Evolutionary conservation across 1,140 invertebrate species (phyloP), one percentile per base, ranked within the genome.

Genomic region (Heterodera schachtii): DNA sequence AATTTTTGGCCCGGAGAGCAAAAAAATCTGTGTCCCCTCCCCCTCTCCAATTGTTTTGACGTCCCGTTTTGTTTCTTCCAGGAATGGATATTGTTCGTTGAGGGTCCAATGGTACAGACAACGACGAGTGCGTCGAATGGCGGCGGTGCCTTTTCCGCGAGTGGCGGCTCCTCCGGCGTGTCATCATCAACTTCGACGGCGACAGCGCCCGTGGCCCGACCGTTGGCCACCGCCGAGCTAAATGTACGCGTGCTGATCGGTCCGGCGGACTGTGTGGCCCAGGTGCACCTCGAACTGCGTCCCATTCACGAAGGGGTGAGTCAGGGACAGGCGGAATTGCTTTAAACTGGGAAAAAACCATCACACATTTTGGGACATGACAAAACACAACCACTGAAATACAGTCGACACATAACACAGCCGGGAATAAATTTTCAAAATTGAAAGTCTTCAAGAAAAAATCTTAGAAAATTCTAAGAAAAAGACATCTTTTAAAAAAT

Each of bases 301-400:
- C 64, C 77, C 31, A 21, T 78, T 13, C 77, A 78, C 41, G 77
- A 78, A 7, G 77, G 77, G 11, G 77, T 70, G 31, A 7, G 69
- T 43, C 2, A 57, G 57, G 21, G 43, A 74, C 8, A 43, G 21
- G 57, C 8, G 43, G 47, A 9, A 31, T 31, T n/a, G 43, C 11
- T 43, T 6, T 4, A 21, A 6, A 74, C n/a, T 8, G 47, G 44
- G 31, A 57, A 21, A 43, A n/a, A n/a, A n/a, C n/a, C 52, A n/a
- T 41, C 52, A 41, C 0, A 74, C 21, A 19, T 73, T 21, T 73
- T 73, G 43, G 43, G 13, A n/a, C 43, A n/a, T 4, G 31, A 31
- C 31, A 31, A 31, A 31, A 31, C 31, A 31, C 31, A 31, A 31
- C 31, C 31, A 31, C 31, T 1, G 31, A 31, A 31, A 31, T 31